phyloP scores from a whole-genome alignment of 2,888 invertebrate species.

The Agapetus fuscipes region DNA sequence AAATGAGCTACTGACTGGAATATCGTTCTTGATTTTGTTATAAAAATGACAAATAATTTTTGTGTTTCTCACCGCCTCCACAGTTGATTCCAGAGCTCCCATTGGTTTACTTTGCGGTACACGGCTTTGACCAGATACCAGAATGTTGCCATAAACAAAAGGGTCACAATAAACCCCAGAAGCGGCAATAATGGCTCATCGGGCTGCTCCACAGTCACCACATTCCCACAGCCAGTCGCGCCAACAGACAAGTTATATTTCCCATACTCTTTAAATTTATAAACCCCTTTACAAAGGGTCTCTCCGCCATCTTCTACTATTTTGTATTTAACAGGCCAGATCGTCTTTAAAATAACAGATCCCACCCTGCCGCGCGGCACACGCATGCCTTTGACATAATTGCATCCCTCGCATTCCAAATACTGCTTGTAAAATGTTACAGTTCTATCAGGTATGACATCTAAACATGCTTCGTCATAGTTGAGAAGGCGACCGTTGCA shows the following conservation, averaged over 20 bases:
- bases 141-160: conserved; percentile 40
- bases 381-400: conserved; percentile 7
- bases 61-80: conserved; percentile 40
- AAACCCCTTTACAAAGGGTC: conserved; percentile 36
- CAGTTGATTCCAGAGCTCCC: conserved; percentile 35
- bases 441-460: conserved; percentile 30
- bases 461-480: conserved; percentile 40
- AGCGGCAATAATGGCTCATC: conserved; percentile 40
- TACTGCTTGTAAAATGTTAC: conserved; percentile 38
- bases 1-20: too few species aligned
- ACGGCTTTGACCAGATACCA: conserved; percentile 43
- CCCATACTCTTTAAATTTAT: conserved; percentile 36
- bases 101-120: conserved; percentile 35
- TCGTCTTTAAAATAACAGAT: conserved; percentile 29
- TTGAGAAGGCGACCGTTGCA: conserved; percentile 32
- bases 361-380: conserved; percentile 23
- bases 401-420: conserved; percentile 33
- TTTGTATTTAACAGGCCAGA: conserved; percentile 33
- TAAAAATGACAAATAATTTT: too few species aligned
- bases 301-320: conserved; percentile 27
- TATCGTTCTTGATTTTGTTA: too few species aligned
- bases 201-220: conserved; percentile 41
- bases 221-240: conserved; percentile 28
- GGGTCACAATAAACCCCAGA: conserved; percentile 35
- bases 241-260: conserved; percentile 34